Evolutionary conservation across 1,140 invertebrate species (phyloP).

Genomic region (Andricus grossulariae): DNA sequence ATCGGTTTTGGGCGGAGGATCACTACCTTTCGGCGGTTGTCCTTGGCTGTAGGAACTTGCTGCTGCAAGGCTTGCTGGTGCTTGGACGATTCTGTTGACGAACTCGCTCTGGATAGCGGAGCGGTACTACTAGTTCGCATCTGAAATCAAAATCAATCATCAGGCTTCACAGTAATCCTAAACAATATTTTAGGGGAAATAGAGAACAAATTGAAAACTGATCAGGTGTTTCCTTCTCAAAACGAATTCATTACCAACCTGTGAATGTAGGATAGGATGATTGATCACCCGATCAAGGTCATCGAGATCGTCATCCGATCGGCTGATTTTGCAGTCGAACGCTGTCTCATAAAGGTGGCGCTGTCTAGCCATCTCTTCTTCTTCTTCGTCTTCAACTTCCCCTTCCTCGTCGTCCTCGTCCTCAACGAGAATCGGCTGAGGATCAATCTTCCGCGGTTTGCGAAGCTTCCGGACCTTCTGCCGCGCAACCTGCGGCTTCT

Average conservation of each 20-base stretch:
- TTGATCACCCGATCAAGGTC: constrained; percentile 88
- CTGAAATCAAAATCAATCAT: constrained; percentile 51
- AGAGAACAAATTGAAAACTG: too few species aligned
- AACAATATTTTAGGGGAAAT: too few species aligned
- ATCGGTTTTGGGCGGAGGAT: constrained; percentile 77
- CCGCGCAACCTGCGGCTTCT: constrained; percentile 76
- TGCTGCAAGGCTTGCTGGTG: constrained; percentile 53
- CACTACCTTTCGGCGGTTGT: constrained; percentile 67
- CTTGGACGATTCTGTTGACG: constrained; percentile 66
- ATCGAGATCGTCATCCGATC: constrained; percentile 88
- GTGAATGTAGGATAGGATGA: constrained; percentile 84
- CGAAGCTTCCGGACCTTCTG: constrained; percentile 71
- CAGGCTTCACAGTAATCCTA: too few species aligned
- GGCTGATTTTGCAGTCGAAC: constrained; percentile 90
- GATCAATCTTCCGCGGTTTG: constrained; percentile 69
- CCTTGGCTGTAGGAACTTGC: constrained; percentile 56
- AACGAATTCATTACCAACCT: constrained; percentile 57
- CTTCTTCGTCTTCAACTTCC: constrained; percentile 66
- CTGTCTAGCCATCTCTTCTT: constrained; percentile 81
- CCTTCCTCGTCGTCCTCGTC: constrained; percentile 68
- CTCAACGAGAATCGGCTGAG: constrained; percentile 67
- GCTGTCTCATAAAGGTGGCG: constrained; percentile 91
- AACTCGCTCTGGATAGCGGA: constrained; percentile 63
- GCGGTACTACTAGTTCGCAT: constrained; percentile 56
- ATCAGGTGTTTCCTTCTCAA: not conserved